Base-by-base conservation (phyloP, 2,888 invertebrate genomes). In the Zhengitettix transpicula region DNA sequence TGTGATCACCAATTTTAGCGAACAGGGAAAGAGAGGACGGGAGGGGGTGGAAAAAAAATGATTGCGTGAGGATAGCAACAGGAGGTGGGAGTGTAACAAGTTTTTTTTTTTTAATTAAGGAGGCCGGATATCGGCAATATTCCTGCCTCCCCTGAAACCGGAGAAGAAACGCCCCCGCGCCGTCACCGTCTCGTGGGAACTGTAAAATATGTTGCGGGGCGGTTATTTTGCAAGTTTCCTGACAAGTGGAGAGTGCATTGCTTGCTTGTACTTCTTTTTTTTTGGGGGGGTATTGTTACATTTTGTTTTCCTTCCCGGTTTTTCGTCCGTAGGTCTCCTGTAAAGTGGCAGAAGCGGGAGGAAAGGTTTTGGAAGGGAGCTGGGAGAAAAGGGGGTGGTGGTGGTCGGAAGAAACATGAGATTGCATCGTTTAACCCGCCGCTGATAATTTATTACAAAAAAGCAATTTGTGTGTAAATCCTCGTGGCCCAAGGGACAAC, bases 401-500 rank as follows among this genome's bases (percentile, higher is more conserved):
- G 12, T 1, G 14, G 14, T 28, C 7, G 40, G 14, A n/a, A 14
- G 40, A 55, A 55, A 55, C 40, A 40, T 41, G 55, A 55, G 55
- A 55, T 55, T 55, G 40, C 55, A 41, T 55, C 55, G 15, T 55
- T 55, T 55, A 55, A 55, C 55, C 55, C 40, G 40, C 40, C 28
- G 40, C 17, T 40, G 55, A 55, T 55, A 55, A 55, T 55, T 55
- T 55, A 55, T 55, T 55, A 55, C 55, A 55, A 55, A 55, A 47
- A 55, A 55, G 55, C 55, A 55, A 55, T 55, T 55, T 55, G 40
- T 55, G 55, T 55, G 55, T 40, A 55, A 55, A 55, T 55, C 55
- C 55, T 40, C 17, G 28, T 17, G 53, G 53, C 14, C 53, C 53
- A 14, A 14, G 53, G 17, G n/a, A 16, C 51, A 15, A n/a, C n/a